Evolutionary conservation across 2,797 vertebrate genomes (phyloP).

Genomic region (Monodelphis domestica): DNA sequence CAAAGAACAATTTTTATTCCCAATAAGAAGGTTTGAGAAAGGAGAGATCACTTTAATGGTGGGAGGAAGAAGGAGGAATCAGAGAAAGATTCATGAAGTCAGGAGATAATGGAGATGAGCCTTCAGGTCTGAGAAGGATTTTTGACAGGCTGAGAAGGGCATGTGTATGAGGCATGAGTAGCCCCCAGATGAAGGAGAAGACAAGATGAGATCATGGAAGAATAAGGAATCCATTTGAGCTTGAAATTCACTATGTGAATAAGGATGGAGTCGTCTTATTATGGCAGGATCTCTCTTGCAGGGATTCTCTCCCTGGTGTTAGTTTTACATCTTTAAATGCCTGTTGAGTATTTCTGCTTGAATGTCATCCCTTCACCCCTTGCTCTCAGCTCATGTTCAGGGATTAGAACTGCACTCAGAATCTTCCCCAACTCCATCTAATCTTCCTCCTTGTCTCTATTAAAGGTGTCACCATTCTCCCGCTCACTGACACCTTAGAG

Average conservation of each 20-base stretch:
- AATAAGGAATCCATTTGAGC: not conserved
- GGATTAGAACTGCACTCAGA: not conserved
- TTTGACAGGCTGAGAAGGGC: not conserved
- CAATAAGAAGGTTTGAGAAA: not conserved
- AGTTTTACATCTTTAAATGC: not conserved
- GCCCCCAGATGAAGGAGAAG: not conserved
- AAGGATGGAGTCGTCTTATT: not conserved
- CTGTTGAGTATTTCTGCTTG: fast-evolving
- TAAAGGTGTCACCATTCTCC: not conserved
- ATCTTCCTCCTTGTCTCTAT: not conserved
- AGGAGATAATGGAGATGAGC: not conserved
- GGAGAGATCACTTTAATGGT: not conserved
- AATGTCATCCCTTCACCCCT: fast-evolving
- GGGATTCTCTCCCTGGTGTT: not conserved
- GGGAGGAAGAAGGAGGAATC: not conserved
- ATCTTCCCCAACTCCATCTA: not conserved
- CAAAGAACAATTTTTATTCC: not conserved
- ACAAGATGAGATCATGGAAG: not conserved
- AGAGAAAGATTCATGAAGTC: not conserved
- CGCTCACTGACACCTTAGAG: not conserved
- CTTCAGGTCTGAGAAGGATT: not conserved
- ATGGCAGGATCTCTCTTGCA: not conserved
- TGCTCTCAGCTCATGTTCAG: not conserved
- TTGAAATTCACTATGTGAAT: not conserved
- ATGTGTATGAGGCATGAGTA: not conserved